phyloP scores from a whole-genome alignment of 2,888 invertebrate species.

The Azorinus chamasolen region DNA sequence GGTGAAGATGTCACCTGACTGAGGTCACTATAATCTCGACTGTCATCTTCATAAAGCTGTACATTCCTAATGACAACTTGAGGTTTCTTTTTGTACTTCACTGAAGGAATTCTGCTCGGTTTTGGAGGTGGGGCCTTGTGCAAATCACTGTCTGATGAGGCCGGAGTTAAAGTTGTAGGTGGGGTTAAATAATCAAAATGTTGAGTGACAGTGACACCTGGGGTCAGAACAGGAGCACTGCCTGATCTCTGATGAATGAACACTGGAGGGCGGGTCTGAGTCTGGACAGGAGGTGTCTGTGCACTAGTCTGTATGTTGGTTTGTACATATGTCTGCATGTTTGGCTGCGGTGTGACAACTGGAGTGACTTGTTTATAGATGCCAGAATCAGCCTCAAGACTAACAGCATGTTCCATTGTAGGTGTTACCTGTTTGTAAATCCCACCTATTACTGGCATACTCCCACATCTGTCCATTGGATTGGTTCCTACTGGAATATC shows the following conservation, averaged over 20 bases:
- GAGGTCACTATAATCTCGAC: constrained; percentile 84
- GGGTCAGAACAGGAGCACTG: constrained; percentile 78
- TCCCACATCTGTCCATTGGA: constrained; percentile 73
- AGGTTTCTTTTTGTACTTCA: constrained; percentile 82
- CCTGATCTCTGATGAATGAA: constrained; percentile 77
- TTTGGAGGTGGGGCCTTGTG: constrained; percentile 85
- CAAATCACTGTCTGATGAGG: constrained; percentile 80
- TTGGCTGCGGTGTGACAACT: constrained; percentile 1
- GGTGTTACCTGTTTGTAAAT: constrained; percentile 40
- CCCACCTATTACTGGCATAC: constrained; percentile 87
- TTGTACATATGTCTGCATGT: constrained; percentile 16
- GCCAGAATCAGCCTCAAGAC: constrained; percentile 29
- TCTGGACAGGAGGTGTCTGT: constrained; percentile 18
- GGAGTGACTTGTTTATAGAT: constrained; percentile 51
- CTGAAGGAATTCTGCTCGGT: constrained; percentile 87
- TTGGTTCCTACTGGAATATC: constrained; percentile 47
- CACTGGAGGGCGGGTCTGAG: constrained; percentile 28
- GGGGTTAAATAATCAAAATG: constrained; percentile 57
- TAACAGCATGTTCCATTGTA: constrained; percentile 9
- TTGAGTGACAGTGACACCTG: constrained; percentile 57
- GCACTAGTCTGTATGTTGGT: neutral
- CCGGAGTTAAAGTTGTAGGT: constrained; percentile 55
- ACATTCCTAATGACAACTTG: constrained; percentile 78
- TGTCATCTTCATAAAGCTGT: constrained; percentile 79
- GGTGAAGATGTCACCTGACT: constrained; percentile 82